phyloP scores from a whole-genome alignment of 2,888 invertebrate genomes.

The Megamerina dolium region DNA sequence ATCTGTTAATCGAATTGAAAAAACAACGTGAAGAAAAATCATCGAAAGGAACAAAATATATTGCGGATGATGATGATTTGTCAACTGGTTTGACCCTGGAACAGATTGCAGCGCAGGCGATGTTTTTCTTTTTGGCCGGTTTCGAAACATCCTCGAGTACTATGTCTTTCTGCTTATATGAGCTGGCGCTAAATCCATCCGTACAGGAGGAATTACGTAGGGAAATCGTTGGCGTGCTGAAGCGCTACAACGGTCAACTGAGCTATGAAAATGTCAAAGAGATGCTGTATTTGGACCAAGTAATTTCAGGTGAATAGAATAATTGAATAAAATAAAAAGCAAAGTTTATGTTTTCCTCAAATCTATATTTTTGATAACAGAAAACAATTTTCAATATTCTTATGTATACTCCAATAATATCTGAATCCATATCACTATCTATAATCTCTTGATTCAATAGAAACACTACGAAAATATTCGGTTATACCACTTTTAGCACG shows the following conservation, averaged over 20 bases:
- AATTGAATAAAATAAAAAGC: background rate
- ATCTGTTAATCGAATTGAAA: constrained; percentile 49
- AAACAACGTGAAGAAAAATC: constrained; percentile 41
- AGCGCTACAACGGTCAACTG: constrained; percentile 40
- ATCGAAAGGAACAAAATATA: constrained; percentile 47
- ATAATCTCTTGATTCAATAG: no score
- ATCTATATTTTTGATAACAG: no score
- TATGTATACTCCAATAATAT: no score
- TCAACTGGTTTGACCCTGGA: constrained; percentile 18
- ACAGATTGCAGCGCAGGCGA: constrained; percentile 31
- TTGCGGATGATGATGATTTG: constrained; percentile 6
- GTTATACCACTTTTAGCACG: constrained; percentile 52
- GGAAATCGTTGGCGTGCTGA: constrained; percentile 44
- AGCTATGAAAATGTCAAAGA: constrained; percentile 50
- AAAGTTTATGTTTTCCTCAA: background rate
- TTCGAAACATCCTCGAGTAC: constrained; percentile 60
- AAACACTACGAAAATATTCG: constrained; percentile 54
- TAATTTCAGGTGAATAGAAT: constrained; percentile 45
- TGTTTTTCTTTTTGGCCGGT: constrained; percentile 48
- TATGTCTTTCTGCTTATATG: constrained; percentile 49
- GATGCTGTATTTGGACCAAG: constrained; percentile 50
- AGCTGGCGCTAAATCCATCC: constrained; percentile 24
- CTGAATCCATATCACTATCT: no score
- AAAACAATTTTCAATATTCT: no score
- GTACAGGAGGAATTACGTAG: constrained; percentile 23